These are phyloP conservation scores for Percopsis omiscomaycus DNA, from an alignment of 2,797 vertebrate species.

Conservation along the genomic window DNA sequence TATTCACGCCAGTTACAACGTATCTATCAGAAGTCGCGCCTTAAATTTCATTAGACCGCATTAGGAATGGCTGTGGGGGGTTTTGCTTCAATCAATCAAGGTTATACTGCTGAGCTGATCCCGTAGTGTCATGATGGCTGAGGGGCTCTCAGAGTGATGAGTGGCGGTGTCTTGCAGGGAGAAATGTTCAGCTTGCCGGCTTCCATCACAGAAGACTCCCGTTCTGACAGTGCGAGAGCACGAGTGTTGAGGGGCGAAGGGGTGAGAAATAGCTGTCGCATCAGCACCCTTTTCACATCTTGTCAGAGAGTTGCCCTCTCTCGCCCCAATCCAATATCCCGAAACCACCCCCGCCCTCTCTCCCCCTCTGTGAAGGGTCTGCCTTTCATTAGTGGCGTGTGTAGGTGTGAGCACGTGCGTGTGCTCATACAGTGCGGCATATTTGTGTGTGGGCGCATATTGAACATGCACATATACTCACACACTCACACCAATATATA, in stretches of 20 bases:
- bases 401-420: background rate
- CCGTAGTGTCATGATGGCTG: conserved; percentile 32
- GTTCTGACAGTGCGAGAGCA: conserved; percentile 53
- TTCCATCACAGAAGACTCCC: conserved; percentile 35
- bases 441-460: background rate
- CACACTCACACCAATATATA: background rate
- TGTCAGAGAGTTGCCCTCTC: conserved; percentile 55
- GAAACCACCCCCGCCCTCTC: conserved; percentile 38
- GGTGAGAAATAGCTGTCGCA: conserved; percentile 57
- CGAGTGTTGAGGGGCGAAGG: background rate
- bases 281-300: conserved; percentile 55
- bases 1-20: conserved; percentile 55
- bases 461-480: background rate
- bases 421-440: background rate
- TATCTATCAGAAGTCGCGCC: conserved; percentile 53
- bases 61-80: conserved; percentile 53
- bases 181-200: background rate
- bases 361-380: conserved; percentile 20
- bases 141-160: conserved; percentile 70
- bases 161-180: conserved; percentile 57
- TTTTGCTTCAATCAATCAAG: conserved; percentile 72
- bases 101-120: conserved; percentile 55
- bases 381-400: conserved; percentile 1
- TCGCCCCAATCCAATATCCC: conserved; percentile 45
- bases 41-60: conserved; percentile 67